Evolutionary conservation across 2,113 vertebrate species (phyloP).

Genomic region (Gulo gulo): DNA sequence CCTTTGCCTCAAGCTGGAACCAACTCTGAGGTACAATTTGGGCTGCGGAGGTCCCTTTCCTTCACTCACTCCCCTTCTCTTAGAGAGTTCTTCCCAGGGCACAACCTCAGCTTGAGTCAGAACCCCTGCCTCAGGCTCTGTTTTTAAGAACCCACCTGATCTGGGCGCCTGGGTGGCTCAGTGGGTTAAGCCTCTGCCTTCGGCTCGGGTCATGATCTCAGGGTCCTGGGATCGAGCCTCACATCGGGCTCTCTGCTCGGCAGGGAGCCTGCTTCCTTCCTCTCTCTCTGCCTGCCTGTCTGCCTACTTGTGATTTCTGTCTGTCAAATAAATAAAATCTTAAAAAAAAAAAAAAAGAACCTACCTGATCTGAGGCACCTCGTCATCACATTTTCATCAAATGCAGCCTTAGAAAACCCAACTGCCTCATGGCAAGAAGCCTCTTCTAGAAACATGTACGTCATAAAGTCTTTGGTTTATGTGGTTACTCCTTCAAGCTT

Average conservation of each 20-base stretch:
- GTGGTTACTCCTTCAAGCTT: not conserved
- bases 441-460: not conserved
- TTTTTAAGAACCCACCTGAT: not conserved
- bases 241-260: too few relatives aligned
- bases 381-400: not conserved
- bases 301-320: too few relatives aligned
- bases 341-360: too few relatives aligned
- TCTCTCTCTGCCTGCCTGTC: too few relatives aligned
- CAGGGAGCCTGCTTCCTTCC: too few relatives aligned
- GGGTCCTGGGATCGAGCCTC: too few relatives aligned
- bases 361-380: not conserved
- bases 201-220: too few relatives aligned
- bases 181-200: too few relatives aligned
- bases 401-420: not conserved
- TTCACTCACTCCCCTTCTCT: not conserved
- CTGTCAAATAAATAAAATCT: too few relatives aligned
- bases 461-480: not conserved
- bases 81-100: not conserved
- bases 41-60: not conserved
- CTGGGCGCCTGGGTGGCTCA: too few relatives aligned
- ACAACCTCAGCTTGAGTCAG: not conserved
- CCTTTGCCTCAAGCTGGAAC: too few relatives aligned
- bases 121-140: not conserved
- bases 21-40: not conserved
- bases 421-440: not conserved